Evolutionary conservation across 2,797 vertebrate species (phyloP).

Genomic region (Tiaroga cobitis): DNA sequence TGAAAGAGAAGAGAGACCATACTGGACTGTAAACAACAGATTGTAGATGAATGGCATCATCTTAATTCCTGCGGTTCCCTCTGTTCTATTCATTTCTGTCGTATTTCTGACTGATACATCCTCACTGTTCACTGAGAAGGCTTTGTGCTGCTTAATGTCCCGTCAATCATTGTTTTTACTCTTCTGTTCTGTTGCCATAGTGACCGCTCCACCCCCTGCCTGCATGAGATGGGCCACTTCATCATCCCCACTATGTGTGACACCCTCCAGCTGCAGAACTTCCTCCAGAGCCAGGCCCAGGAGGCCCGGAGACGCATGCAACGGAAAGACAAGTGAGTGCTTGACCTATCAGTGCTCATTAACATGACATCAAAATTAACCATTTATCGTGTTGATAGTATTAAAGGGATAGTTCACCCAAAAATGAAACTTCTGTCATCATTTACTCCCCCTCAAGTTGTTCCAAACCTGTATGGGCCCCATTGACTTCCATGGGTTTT

Average conservation of each 20-base stretch:
- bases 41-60: slow-evolving; percentile 21
- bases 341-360: background rate
- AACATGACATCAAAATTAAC: background rate
- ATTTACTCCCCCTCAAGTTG: too few species aligned
- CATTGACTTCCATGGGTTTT: too few species aligned
- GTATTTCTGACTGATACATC: slow-evolving; percentile 9
- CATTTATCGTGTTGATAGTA: background rate
- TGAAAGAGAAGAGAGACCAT: background rate
- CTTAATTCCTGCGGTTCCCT: background rate
- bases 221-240: slow-evolving; percentile 91
- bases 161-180: slow-evolving; percentile 34
- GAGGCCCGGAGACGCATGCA: slow-evolving; percentile 84
- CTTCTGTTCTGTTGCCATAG: slow-evolving; percentile 71
- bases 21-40: slow-evolving; percentile 25
- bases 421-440: too few species aligned
- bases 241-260: slow-evolving; percentile 85
- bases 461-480: too few species aligned
- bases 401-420: too few species aligned
- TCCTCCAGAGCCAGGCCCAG: slow-evolving; percentile 85
- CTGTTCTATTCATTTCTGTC: slow-evolving; percentile 16
- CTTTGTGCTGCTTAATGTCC: slow-evolving; percentile 36
- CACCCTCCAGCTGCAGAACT: slow-evolving; percentile 81
- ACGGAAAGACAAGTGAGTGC: slow-evolving; percentile 84
- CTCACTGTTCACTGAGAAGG: slow-evolving; percentile 4
- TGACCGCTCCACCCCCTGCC: slow-evolving; percentile 81